A percentile compares a stretch with the other conserved stretches of the same genome.
These are phyloP conservation scores for Amphipyra berbera DNA, from an alignment of 2,888 invertebrate genomes.

Conservation along the genomic window DNA sequence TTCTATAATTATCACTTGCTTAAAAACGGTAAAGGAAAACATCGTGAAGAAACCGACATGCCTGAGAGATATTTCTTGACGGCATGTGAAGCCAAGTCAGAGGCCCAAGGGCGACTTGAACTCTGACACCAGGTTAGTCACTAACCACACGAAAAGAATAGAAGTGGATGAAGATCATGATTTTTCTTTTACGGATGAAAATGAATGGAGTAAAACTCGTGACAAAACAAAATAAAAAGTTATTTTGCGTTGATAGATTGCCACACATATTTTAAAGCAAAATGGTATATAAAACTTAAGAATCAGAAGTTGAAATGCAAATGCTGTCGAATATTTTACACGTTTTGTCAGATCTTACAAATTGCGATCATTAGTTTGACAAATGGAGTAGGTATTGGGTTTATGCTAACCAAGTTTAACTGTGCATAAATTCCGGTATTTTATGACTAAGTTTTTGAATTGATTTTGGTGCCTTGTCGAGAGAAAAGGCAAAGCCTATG, in stretches of 20 bases:
- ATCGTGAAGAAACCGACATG: no score
- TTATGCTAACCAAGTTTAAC: slow-evolving; percentile 22
- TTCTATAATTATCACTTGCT: no score
- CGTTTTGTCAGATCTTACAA: slow-evolving; percentile 46
- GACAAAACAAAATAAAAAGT: no score
- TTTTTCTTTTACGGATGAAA: not conserved
- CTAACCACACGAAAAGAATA: no score
- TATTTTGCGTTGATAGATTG: slow-evolving; percentile 14
- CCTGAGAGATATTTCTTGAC: no score
- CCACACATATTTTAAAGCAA: slow-evolving; percentile 27
- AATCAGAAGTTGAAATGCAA: slow-evolving; percentile 46
- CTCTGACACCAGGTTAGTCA: no score
- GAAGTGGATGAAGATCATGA: no score
- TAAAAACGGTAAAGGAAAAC: no score
- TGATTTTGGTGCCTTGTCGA: slow-evolving; percentile 13
- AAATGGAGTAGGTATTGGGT: slow-evolving; percentile 46
- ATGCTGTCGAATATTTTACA: slow-evolving; percentile 45
- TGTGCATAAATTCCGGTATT: slow-evolving; percentile 27
- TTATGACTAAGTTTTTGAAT: slow-evolving; percentile 14
- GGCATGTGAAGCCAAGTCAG: no score
- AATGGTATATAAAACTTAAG: slow-evolving; percentile 35
- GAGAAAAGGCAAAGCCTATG: no score
- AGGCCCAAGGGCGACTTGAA: no score
- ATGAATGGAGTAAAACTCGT: not conserved
- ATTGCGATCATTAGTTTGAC: slow-evolving; percentile 47